Evolutionary conservation across 2,113 vertebrate genomes (phyloP), one percentile per base, ranked within the genome.

Genomic region (Tonatia bakeri): DNA sequence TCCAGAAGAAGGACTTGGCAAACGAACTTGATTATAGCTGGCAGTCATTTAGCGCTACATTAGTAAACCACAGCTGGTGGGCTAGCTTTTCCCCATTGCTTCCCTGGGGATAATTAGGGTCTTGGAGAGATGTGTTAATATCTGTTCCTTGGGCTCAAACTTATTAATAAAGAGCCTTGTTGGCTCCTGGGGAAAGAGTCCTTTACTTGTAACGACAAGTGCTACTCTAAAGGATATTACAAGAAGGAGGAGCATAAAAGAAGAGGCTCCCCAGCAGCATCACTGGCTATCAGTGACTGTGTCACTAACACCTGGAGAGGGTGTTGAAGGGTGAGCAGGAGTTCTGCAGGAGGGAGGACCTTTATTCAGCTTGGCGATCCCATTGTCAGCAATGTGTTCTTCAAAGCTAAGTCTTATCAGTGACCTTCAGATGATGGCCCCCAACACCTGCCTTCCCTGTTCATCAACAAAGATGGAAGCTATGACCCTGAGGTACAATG

Each of bases 31-130:
- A 0, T 6, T 16, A 0, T 7, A 54, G 38, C 70, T 31, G 52
- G 38, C 70, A 82, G 70, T 75, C 80, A 67, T 5, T 88, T 54
- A 33, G 40, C 0, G 2, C 56, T 36, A 6, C 52, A 33, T 80
- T 94, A 80, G 28, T 31, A 81, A 79, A 3, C 47, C 76, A 24
- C 81, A 93, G 86, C 43, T 7, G 52, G 69, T 45, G 47, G 80
- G 45, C 47, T 54, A 3, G 2, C 22, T 59, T 64, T 80, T 6
- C 70, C n/a, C 17, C 11, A 26, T 4, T 1, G 28, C 38, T 59
- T 73, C 43, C n/a, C 47, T 79, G 67, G 77, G 64, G 47, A 90
- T 87, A 96, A 89, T 87, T 80, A 87, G 70, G 15, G 45, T 76
- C 73, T 45, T 40, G 8, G 89, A 77, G 83, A 83, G 79, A 75